These are phyloP conservation scores for Scytalopus superciliaris DNA, from an alignment of 2,113 vertebrate species.

Conservation along the genomic window DNA sequence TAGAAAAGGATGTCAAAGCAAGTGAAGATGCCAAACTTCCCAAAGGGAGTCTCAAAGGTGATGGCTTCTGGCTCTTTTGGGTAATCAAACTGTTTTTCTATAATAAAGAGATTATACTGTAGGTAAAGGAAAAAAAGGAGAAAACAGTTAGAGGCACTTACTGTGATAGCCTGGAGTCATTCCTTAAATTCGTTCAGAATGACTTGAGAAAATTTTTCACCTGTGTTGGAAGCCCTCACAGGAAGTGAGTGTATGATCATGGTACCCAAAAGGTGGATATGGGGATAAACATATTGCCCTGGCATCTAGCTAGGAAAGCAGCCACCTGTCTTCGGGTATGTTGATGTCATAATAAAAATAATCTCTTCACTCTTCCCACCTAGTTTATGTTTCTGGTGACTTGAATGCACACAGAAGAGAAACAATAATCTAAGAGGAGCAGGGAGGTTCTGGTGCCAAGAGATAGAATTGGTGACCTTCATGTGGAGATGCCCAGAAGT, in stretches of 20 bases:
- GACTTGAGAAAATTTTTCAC: background rate
- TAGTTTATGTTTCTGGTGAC: background rate
- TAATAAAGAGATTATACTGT: conserved; percentile 82
- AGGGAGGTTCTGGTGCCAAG: background rate
- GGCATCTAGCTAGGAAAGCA: background rate
- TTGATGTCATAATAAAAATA: background rate
- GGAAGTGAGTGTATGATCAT: background rate
- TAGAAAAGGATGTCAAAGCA: conserved; percentile 90
- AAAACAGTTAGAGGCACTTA: background rate
- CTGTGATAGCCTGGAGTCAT: background rate
- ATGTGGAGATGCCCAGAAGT: background rate
- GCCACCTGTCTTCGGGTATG: background rate
- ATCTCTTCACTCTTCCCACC: background rate
- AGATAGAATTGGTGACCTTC: background rate
- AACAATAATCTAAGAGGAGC: background rate
- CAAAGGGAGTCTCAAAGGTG: conserved; percentile 86
- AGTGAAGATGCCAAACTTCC: conserved; percentile 84
- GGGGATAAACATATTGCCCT: background rate
- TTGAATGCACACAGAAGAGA: background rate
- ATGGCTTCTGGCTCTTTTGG: conserved; percentile 73
- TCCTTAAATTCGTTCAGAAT: background rate
- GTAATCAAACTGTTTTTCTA: conserved; percentile 73
- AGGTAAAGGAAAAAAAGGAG: background rate
- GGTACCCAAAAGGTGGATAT: background rate
- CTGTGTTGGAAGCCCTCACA: background rate